Conservation (phyloP, 2,797 vertebrate species). For the Gila robusta region DNA sequence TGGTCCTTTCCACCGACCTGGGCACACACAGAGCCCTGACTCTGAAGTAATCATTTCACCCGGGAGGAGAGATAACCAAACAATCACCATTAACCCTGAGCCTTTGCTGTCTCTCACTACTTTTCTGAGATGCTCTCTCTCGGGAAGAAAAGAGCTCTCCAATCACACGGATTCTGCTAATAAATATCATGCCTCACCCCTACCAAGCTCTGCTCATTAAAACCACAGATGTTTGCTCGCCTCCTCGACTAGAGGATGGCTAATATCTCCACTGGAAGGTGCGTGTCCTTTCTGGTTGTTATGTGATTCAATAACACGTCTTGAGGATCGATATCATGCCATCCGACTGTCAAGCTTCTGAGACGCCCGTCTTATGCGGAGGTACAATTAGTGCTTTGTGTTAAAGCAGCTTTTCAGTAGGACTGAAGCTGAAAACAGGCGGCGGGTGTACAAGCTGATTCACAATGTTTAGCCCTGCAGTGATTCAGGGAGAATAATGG, state of each 20-base stretch:
- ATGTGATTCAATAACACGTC: slow-evolving; percentile 24
- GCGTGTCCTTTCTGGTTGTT: slow-evolving; percentile 3
- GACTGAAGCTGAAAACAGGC: slow-evolving; percentile 60
- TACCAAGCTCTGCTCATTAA: slow-evolving; percentile 45
- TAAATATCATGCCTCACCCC: slow-evolving; percentile 48
- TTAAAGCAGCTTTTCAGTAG: slow-evolving; percentile 72
- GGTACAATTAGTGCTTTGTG: slow-evolving; percentile 68
- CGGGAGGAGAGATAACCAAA: slow-evolving; percentile 57
- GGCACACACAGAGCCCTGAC: slow-evolving; percentile 44
- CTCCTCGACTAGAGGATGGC: slow-evolving; percentile 13
- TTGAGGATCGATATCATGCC: slow-evolving; percentile 7
- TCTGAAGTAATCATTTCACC: slow-evolving; percentile 64
- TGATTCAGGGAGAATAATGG: slow-evolving; percentile 55
- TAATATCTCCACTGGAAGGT: slow-evolving; percentile 32
- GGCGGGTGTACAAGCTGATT: slow-evolving; percentile 54
- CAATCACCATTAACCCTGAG: slow-evolving; percentile 54
- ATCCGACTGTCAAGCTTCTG: slow-evolving; percentile 24
- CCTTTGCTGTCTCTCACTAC: slow-evolving; percentile 27
- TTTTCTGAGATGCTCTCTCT: slow-evolving; percentile 15
- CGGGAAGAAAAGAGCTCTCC: slow-evolving; percentile 40
- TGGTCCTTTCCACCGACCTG: slow-evolving; percentile 45
- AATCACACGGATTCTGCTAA: slow-evolving; percentile 54
- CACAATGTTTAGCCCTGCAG: slow-evolving; percentile 39
- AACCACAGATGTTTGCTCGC: slow-evolving; percentile 45
- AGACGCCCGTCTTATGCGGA: slow-evolving; percentile 21